Conservation (phyloP, 2,113 vertebrate species). For the Pantherophis guttatus region DNA sequence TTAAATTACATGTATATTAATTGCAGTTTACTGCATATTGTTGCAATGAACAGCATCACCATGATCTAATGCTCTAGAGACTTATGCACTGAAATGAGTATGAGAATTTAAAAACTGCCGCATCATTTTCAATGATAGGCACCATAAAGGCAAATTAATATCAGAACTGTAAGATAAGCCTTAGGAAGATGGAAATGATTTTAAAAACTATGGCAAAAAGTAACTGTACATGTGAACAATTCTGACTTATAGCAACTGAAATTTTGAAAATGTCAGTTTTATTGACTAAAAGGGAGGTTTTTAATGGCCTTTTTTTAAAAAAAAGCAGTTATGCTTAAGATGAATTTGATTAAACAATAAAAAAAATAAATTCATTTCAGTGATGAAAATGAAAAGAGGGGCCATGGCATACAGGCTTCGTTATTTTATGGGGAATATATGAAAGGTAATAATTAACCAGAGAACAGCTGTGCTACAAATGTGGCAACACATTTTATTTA, state of each 20-base stretch:
- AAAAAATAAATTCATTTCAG: slow-evolving; percentile 10
- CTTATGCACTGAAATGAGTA: background rate
- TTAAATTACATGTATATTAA: background rate
- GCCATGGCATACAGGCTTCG: background rate
- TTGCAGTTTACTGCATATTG: background rate
- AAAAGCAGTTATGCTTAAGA: background rate
- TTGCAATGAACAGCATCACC: background rate
- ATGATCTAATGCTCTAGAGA: background rate
- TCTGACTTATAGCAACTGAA: background rate
- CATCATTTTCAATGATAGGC: background rate
- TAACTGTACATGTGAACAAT: background rate
- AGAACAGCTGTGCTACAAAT: slow-evolving; percentile 74
- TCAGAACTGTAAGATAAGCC: background rate
- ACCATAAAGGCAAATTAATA: background rate
- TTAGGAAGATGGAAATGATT: background rate
- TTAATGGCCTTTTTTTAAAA: background rate
- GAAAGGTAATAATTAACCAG: slow-evolving; percentile 55
- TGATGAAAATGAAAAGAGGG: background rate
- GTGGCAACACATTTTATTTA: slow-evolving; percentile 87
- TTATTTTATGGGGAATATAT: slow-evolving; percentile 27
- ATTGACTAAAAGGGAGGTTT: background rate
- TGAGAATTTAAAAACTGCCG: background rate
- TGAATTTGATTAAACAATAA: background rate
- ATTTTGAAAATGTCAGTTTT: background rate
- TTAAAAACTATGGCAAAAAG: background rate